Evolutionary conservation across 92 coral and sea anemone species (phyloP), one percentile per base, ranked within the genome.

Genomic region (Virgularia gustaviana): DNA sequence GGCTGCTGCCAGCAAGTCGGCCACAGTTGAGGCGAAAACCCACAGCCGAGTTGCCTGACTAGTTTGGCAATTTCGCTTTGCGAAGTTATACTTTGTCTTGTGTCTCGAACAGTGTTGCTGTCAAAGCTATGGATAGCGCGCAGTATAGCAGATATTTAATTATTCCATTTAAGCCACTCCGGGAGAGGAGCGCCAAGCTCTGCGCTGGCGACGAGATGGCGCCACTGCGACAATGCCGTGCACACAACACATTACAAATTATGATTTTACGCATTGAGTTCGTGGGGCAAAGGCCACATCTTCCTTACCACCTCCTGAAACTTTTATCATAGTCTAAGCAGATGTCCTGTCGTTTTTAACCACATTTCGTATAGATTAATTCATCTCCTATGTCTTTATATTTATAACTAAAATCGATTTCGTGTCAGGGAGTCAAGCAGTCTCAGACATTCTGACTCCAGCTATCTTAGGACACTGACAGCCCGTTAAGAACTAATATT

Each of bases 121-220:
- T 44, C 28, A 20, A 39, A 31, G 4, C 20, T 29, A 49, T n/a
- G 27, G 73, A 32, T 24, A 57, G 73, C 75, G 75, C 61, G 37
- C 73, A 43, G 73, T 18, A 47, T 47, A 49, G 42, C 58, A 49
- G 75, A 47, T 68, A 68, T 73, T 80, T 68, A 79, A 89, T 86
- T 76, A 85, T 57, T 64, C 96, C 83, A 71, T 78, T 88, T 78
- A 78, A 75, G 85, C 73, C 96, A 78, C 79, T 85, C 72, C 82
- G 83, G 91, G 65, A 72, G 82, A 80, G 76, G 68, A 63, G 73
- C 78, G 73, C 75, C 73, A 55, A 83, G 75, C 86, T 90, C 78
- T 87, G 77, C 64, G 72, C 18, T 82, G 98, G 98, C 88, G 96
- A 84, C 98, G 81, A 67, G 65, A 41, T 80, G 98, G 90, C 98